Evolutionary conservation across 2,888 invertebrate genomes (phyloP).

Genomic region (Temnothorax rugatulus): DNA sequence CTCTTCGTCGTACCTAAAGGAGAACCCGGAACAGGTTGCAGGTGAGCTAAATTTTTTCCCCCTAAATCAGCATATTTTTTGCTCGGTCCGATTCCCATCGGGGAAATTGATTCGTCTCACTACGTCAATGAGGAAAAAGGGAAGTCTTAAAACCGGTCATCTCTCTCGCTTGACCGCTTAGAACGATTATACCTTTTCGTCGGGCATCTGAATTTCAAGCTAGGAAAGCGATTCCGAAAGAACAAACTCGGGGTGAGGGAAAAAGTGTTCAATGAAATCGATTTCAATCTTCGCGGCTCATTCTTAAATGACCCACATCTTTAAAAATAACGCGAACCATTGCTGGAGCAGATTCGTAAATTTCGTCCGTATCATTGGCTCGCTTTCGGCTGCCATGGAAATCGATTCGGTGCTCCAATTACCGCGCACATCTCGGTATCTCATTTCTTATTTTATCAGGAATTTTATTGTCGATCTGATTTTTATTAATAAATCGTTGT

Average conservation of each 20-base stretch:
- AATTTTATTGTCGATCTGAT: constrained; percentile 12
- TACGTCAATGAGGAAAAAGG: constrained; percentile 48
- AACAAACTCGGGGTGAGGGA: background rate
- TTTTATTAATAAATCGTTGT: constrained; percentile 3
- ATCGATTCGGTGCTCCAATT: constrained; percentile 30
- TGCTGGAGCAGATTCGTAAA: constrained; percentile 2
- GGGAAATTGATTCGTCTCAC: constrained; percentile 44
- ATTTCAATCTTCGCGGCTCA: constrained; percentile 25
- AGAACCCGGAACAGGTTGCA: constrained; percentile 83
- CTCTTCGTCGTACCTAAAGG: constrained; percentile 84
- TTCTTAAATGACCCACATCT: constrained; percentile 42
- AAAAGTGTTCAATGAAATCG: constrained; percentile 26
- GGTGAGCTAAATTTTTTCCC: constrained; percentile 75
- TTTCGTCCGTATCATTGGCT: constrained; percentile 38
- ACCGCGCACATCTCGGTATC: background rate
- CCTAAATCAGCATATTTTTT: constrained; percentile 65
- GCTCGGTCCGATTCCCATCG: constrained; percentile 37
- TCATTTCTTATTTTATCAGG: constrained; percentile 1
- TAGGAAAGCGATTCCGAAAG: constrained; percentile 25
- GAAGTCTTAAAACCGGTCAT: constrained; percentile 59
- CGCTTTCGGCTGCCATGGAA: constrained; percentile 16
- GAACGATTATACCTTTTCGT: constrained; percentile 61
- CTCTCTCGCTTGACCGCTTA: constrained; percentile 51
- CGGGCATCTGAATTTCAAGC: constrained; percentile 56
- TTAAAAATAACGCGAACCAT: constrained; percentile 45